A percentile compares a stretch with the other conserved stretches of the same genome.
Conservation (phyloP, 2,888 invertebrate genomes). For the Chymomyza amoena region DNA sequence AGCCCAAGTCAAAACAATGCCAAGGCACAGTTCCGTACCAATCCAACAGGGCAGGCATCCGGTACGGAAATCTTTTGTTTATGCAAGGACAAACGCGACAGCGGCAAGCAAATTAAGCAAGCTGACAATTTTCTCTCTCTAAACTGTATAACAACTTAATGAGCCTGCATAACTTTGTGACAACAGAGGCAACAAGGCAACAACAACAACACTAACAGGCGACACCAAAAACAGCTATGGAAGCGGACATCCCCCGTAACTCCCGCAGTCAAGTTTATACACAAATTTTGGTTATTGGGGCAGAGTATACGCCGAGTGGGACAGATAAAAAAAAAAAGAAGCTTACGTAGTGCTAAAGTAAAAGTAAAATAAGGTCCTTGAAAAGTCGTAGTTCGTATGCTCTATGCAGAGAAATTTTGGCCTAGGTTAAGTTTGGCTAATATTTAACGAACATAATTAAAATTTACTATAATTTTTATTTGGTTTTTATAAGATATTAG, state of each 20-base stretch:
- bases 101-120: constrained; percentile 62
- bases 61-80: constrained; percentile 71
- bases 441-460: no score
- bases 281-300: not conserved
- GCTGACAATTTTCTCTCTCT: constrained; percentile 73
- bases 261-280: not conserved
- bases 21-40: not conserved
- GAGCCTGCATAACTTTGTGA: constrained; percentile 73
- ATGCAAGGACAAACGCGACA: constrained; percentile 19
- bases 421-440: not conserved
- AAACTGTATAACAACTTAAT: constrained; percentile 75
- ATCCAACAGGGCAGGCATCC: constrained; percentile 6
- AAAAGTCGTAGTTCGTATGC: not conserved
- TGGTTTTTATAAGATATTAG: no score
- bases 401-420: not conserved
- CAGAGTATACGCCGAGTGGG: not conserved
- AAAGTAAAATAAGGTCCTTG: not conserved
- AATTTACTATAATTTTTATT: no score
- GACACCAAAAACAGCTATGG: constrained; percentile 22
- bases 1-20: constrained; percentile 10
- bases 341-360: constrained; percentile 46
- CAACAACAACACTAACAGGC: constrained; percentile 25
- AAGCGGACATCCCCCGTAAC: constrained; percentile 23
- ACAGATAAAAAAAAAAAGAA: constrained; percentile 9
- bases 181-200: constrained; percentile 30